phyloP scores from a whole-genome alignment of 1,140 invertebrate species.

The Drosophila pallidifrons region DNA sequence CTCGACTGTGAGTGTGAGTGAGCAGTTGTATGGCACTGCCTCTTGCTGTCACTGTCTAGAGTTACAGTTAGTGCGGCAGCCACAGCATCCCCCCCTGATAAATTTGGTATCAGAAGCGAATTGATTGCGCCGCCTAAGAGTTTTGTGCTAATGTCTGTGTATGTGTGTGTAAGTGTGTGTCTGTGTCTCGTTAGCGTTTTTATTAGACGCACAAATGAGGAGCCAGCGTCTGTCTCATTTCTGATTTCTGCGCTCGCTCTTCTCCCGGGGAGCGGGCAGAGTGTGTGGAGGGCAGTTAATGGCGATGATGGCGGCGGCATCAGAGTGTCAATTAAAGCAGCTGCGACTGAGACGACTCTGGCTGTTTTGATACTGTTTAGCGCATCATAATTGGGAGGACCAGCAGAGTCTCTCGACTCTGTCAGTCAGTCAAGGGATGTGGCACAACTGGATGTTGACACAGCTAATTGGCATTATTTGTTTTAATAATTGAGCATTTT shows the following conservation, averaged over 20 bases:
- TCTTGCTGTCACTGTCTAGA: slow-evolving; percentile 33
- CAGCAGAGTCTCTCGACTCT: slow-evolving; percentile 14
- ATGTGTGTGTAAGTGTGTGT: slow-evolving; percentile 21
- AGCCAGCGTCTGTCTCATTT: slow-evolving; percentile 50
- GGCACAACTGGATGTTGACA: slow-evolving; percentile 68
- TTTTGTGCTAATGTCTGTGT: slow-evolving; percentile 57
- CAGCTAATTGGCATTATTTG: slow-evolving; percentile 85
- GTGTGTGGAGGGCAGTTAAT: slow-evolving; percentile 20
- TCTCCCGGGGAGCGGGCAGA: neutral
- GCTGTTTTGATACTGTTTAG: slow-evolving; percentile 30
- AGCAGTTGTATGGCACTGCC: slow-evolving; percentile 40
- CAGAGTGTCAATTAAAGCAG: slow-evolving; percentile 77
- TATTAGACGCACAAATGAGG: slow-evolving; percentile 71
- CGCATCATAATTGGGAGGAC: slow-evolving; percentile 64
- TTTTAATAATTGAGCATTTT: slow-evolving; percentile 84
- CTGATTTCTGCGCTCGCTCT: slow-evolving; percentile 19
- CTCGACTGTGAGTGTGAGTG: slow-evolving; percentile 21
- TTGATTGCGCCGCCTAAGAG: slow-evolving; percentile 59
- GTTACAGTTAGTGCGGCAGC: slow-evolving; percentile 37
- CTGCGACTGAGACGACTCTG: slow-evolving; percentile 27
- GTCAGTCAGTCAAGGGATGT: slow-evolving; percentile 15
- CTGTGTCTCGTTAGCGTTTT: slow-evolving; percentile 75
- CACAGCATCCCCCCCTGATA: slow-evolving; percentile 27
- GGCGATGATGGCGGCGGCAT: slow-evolving; percentile 72
- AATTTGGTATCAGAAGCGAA: slow-evolving; percentile 55